Evolutionary conservation across 1,140 invertebrate genomes (phyloP).

Genomic region (Drosophila bocqueti): DNA sequence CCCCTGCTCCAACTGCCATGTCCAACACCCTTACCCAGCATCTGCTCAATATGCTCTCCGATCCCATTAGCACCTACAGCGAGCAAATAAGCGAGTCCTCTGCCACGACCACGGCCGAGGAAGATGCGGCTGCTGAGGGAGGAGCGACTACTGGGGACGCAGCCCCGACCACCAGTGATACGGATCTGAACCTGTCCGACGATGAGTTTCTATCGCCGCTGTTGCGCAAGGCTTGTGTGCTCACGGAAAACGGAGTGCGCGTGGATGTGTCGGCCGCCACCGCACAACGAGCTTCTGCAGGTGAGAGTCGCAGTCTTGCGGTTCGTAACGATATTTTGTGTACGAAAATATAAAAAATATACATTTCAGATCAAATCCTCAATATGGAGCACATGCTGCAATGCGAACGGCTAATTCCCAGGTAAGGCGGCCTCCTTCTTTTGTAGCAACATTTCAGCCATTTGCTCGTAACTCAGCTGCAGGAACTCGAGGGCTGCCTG

Average conservation of each 20-base stretch:
- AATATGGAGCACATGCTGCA: conserved; percentile 76
- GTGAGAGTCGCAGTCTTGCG: conserved; percentile 28
- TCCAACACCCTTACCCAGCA: conserved; percentile 84
- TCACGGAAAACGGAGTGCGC: conserved; percentile 67
- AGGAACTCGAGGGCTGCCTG: conserved; percentile 37
- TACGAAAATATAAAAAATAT: not conserved
- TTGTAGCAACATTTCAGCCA: conserved; percentile 8
- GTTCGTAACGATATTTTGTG: not conserved
- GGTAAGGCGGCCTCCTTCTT: conserved; percentile 52
- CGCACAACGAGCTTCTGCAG: conserved; percentile 71
- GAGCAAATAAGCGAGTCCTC: conserved; percentile 70
- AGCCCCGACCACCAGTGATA: conserved; percentile 15
- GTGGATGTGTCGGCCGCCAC: conserved; percentile 67
- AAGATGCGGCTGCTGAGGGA: conserved; percentile 1
- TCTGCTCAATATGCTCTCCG: conserved; percentile 82
- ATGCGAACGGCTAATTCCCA: conserved; percentile 73
- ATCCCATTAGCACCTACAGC: conserved; percentile 81
- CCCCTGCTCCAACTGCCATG: conserved; percentile 53
- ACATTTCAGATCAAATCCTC: conserved; percentile 70
- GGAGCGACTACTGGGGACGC: not conserved
- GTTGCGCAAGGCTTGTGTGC: conserved; percentile 57
- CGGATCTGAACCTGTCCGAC: conserved; percentile 61
- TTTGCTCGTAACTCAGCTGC: conserved; percentile 16
- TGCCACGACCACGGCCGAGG: not conserved
- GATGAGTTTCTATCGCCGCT: conserved; percentile 72